A percentile compares a stretch with the other conserved stretches of the same genome.
Evolutionary conservation across 2,113 vertebrate genomes (phyloP).

Genomic region (Cichladusa arquata): DNA sequence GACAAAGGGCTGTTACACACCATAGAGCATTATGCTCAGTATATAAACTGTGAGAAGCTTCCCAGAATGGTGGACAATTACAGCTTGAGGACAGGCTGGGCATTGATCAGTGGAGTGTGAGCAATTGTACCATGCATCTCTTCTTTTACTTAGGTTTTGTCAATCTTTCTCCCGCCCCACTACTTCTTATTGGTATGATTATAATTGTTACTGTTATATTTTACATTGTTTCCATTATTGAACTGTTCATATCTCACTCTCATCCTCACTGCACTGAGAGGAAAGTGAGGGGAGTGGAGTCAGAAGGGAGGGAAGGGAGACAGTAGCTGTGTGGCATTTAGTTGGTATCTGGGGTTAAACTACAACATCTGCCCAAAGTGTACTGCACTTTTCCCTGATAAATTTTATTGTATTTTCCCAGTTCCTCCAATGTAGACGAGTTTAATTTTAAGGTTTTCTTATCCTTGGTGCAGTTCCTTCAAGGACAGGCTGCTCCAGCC

Average conservation of each 20-base stretch:
- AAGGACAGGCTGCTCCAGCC: too few relatives aligned
- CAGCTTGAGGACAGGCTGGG: fast-evolving
- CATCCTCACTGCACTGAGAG: not conserved
- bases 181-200: not conserved
- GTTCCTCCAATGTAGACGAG: not conserved
- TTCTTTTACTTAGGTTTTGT: not conserved
- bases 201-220: not conserved
- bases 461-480: not conserved
- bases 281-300: not conserved
- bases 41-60: not conserved
- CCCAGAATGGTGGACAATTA: not conserved
- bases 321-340: not conserved
- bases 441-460: not conserved
- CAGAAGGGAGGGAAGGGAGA: not conserved
- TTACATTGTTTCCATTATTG: not conserved
- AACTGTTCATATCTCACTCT: not conserved
- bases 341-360: not conserved
- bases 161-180: not conserved
- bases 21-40: not conserved
- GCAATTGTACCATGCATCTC: not conserved
- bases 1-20: not conserved
- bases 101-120: not conserved
- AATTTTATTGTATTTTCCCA: not conserved
- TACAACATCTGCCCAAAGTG: not conserved
- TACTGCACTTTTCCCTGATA: not conserved